Base-by-base conservation (phyloP, 2,797 vertebrate genomes). In the Phrynocephalus guinanensis region DNA sequence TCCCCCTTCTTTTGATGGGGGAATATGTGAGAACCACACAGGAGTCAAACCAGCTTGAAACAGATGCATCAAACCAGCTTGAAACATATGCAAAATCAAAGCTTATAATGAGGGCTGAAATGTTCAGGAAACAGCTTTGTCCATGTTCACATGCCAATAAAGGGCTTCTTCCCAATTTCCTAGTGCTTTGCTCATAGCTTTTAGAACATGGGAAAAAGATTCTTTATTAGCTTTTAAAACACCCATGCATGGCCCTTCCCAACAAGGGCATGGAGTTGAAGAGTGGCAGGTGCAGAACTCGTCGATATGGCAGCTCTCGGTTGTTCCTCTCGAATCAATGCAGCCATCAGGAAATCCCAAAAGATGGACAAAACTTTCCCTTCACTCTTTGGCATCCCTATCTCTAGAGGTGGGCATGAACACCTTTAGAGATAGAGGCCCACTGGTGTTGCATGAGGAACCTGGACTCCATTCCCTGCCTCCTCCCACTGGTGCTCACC, bases 1-100 rank as follows among this genome's bases (percentile, higher is more conserved):
- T 28, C 86, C 90, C 89, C 63, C 13, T 73, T 30, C 70, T 91
- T 94, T 89, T 90, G 89, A 91, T 75, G 90, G 83, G 84, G 89
- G 91, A 83, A 89, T 11, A 44, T 63, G 16, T 13, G 30, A 92
- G 82, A 91, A 79, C 0, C 68, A n/a, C 26, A 30, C 75, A 89
- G 63, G 38, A 44, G 38, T 44, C 38, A 81, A 48, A 73, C 60
- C 86, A 75, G 88, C 88, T 91, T 76, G 38, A 92, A 86, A 68
- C 22, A 38, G 78, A 18, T 33, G 77, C 78, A 56, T 44, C 38
- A 81, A 48, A 73, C 60, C 86, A 77, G 88, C 88, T 91, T 76
- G 38, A 92, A 86, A 68, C 22, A 38, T 76, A 18, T 33, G 77
- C 78, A 56, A 79, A 60, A 88, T 44, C 82, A 56, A 11, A 83